A percentile compares a stretch with the other conserved stretches of the same genome.
These are phyloP conservation scores for Poliocrania exsul DNA, from an alignment of 2,797 vertebrate genomes.

Conservation along the genomic window DNA sequence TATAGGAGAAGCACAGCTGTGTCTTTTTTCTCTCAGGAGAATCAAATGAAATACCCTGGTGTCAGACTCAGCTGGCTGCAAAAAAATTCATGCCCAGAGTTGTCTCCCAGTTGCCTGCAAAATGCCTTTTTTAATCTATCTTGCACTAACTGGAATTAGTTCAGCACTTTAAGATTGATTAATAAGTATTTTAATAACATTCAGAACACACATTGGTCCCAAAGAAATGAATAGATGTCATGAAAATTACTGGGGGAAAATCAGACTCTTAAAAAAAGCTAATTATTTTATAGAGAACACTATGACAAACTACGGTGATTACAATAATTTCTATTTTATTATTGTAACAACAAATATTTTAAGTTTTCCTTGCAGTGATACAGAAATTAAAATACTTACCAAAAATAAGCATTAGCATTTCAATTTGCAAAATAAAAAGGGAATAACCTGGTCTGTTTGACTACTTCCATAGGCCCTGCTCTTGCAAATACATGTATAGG, in stretches of 20 bases:
- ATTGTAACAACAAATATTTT: background rate
- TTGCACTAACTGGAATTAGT: slow-evolving; percentile 37
- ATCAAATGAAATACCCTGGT: slow-evolving; percentile 45
- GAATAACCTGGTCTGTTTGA: background rate
- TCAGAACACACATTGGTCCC: background rate
- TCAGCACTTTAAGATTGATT: background rate
- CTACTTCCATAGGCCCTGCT: background rate
- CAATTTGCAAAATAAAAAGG: background rate
- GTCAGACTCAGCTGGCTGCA: slow-evolving; percentile 61
- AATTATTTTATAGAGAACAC: background rate
- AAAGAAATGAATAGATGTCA: background rate
- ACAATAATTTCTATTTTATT: background rate
- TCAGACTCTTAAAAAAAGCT: background rate
- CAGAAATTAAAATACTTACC: background rate
- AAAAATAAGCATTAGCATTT: background rate
- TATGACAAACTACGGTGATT: background rate
- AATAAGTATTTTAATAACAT: slow-evolving; percentile 13
- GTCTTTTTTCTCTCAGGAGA: slow-evolving; percentile 57
- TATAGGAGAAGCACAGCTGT: slow-evolving; percentile 62
- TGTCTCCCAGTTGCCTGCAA: slow-evolving; percentile 31
- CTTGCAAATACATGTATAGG: background rate
- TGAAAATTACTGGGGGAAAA: background rate
- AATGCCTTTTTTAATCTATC: slow-evolving; percentile 27
- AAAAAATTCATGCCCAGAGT: background rate
- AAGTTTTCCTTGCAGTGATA: background rate